Evolutionary conservation across 2,888 invertebrate species (phyloP).

Genomic region (Andrena praecox): DNA sequence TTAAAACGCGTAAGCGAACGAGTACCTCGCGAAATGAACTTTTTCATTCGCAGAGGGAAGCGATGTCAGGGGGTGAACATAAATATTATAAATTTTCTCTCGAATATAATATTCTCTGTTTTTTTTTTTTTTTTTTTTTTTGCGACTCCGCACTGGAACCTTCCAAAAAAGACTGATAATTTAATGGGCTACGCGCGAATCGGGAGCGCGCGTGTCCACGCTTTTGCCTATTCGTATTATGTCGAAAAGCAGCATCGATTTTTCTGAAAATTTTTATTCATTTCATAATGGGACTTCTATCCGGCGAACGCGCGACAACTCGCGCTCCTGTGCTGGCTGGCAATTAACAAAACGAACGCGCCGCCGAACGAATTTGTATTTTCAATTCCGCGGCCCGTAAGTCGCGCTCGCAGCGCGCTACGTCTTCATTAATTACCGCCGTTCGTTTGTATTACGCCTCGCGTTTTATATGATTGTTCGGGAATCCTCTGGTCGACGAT

Average conservation of each 20-base stretch:
- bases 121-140: slow-evolving; percentile 48
- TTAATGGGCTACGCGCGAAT: slow-evolving; percentile 48
- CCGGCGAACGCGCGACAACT: neutral
- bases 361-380: slow-evolving; percentile 26
- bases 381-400: slow-evolving; percentile 16
- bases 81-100: slow-evolving; percentile 54
- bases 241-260: slow-evolving; percentile 57
- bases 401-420: neutral
- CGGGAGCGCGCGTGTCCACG: slow-evolving; percentile 12
- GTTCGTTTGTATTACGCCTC: neutral
- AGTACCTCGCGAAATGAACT: slow-evolving; percentile 23
- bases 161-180: slow-evolving; percentile 56
- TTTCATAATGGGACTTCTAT: slow-evolving; percentile 54
- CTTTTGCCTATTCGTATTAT: slow-evolving; percentile 56
- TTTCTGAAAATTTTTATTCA: slow-evolving; percentile 56
- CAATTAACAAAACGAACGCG: slow-evolving; percentile 45
- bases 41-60: slow-evolving; percentile 18
- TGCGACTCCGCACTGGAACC: neutral
- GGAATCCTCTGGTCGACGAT: too few relatives aligned
- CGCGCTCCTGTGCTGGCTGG: slow-evolving; percentile 13
- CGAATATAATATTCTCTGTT: slow-evolving; percentile 40
- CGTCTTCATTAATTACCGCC: slow-evolving; percentile 27
- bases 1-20: slow-evolving; percentile 40
- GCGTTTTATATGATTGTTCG: neutral
- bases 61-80: slow-evolving; percentile 16